Evolutionary conservation across 2,113 vertebrate genomes (phyloP).

Genomic region (Rostratula benghalensis): DNA sequence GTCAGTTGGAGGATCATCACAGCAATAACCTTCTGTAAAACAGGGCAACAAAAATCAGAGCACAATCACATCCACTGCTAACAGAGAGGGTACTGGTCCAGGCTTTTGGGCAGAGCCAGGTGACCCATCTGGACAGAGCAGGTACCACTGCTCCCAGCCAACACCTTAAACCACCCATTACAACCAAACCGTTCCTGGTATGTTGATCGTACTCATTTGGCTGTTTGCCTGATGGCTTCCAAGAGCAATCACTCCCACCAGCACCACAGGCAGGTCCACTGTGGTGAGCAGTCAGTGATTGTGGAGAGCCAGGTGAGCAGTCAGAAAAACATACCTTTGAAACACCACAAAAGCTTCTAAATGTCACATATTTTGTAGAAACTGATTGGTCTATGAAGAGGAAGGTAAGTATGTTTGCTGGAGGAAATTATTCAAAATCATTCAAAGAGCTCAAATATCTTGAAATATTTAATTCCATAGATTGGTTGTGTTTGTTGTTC

Average conservation of each 20-base stretch:
- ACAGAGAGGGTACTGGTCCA: not conserved
- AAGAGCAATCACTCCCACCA: accelerated
- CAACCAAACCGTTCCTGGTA: not conserved
- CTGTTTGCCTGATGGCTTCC: not conserved
- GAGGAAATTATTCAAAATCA: not conserved
- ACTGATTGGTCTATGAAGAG: not conserved
- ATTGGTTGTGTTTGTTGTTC: not conserved
- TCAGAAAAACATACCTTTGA: not conserved
- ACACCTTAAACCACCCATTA: accelerated
- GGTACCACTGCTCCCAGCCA: not conserved
- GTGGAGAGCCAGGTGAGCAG: not conserved
- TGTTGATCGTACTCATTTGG: not conserved
- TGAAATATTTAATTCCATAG: not conserved
- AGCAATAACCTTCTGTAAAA: accelerated
- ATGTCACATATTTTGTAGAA: not conserved
- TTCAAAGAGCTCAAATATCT: not conserved
- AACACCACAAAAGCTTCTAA: not conserved
- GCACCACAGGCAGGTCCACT: not conserved
- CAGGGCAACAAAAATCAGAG: not conserved
- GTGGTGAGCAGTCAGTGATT: accelerated
- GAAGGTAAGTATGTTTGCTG: not conserved
- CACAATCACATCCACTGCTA: accelerated
- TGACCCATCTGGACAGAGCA: not conserved
- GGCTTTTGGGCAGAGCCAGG: not conserved
- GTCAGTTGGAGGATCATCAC: not conserved